Evolutionary conservation across 1,140 invertebrate species (phyloP).

Genomic region (Orussus abietinus): DNA sequence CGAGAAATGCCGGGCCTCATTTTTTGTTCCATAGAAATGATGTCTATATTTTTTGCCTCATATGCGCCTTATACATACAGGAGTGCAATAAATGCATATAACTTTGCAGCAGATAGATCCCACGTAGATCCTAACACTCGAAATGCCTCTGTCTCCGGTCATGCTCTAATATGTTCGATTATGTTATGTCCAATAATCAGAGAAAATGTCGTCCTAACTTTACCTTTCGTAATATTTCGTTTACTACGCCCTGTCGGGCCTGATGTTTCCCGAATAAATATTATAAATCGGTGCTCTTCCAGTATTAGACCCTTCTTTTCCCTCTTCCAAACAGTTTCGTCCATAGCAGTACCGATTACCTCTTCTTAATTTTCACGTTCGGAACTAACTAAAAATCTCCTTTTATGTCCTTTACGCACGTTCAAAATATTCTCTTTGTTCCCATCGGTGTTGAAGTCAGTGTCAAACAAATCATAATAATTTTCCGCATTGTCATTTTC

Average conservation of each 20-base stretch:
- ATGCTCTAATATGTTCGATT: conserved; percentile 23
- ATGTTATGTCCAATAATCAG: conserved; percentile 24
- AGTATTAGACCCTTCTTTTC: conserved; percentile 10
- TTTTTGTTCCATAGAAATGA: conserved; percentile 12
- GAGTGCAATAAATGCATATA: conserved; percentile 30
- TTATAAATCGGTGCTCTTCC: conserved; percentile 18
- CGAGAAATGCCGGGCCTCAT: conserved; percentile 24
- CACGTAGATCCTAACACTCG: conserved; percentile 21
- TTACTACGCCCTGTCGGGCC: conserved; percentile 22
- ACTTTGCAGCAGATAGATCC: conserved; percentile 18
- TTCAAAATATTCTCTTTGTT: conserved; percentile 10
- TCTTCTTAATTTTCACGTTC: conserved; percentile 15
- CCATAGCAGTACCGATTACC: conserved; percentile 12
- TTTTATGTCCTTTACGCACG: too few relatives aligned
- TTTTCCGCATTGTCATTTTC: conserved; percentile 7
- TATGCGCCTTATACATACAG: conserved; percentile 28
- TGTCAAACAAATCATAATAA: conserved; percentile 10
- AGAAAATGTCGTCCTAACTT: conserved; percentile 19
- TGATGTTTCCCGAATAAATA: conserved; percentile 21
- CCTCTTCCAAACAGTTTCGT: conserved; percentile 18
- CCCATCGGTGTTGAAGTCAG: too few relatives aligned
- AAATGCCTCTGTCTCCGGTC: conserved; percentile 21
- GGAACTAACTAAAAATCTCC: conserved; percentile 5
- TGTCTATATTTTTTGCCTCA: conserved; percentile 23
- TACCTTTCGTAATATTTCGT: conserved; percentile 12